Conservation (phyloP, 2,113 vertebrate species). For the Brachyhypopomus occidentalis region DNA sequence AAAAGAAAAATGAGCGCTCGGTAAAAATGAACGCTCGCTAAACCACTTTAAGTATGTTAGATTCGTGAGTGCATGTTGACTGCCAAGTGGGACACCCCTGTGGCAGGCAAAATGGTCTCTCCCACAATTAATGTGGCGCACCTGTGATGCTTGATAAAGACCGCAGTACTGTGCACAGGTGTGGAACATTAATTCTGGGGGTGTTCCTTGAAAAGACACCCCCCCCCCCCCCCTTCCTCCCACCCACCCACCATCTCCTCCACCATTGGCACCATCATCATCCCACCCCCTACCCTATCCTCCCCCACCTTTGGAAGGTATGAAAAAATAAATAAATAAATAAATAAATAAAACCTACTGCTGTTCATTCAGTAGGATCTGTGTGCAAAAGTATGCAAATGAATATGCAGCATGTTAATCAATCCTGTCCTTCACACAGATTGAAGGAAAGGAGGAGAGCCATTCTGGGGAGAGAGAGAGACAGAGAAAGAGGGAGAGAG, state of each 20-base stretch:
- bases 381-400: conserved; percentile 78
- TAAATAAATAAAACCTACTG: conserved; percentile 40
- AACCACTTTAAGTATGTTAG: conserved; percentile 69
- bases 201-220: conserved; percentile 80
- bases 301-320: conserved; percentile 49
- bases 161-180: conserved; percentile 81
- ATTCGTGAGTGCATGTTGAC: conserved; percentile 72
- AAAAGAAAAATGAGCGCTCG: conserved; percentile 47
- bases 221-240: conserved; percentile 33
- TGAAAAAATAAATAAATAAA: conserved; percentile 39
- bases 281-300: conserved; percentile 43
- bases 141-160: conserved; percentile 84
- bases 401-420: conserved; percentile 70
- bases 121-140: conserved; percentile 81
- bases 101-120: conserved; percentile 76
- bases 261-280: conserved; percentile 49
- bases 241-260: conserved; percentile 40
- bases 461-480: background rate
- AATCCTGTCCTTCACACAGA: conserved; percentile 73
- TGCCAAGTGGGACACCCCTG: conserved; percentile 69
- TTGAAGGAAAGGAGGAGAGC: conserved; percentile 61
- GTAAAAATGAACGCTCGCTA: conserved; percentile 60
- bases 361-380: conserved; percentile 63
- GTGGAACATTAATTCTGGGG: conserved; percentile 84
- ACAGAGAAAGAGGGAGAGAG: background rate